Evolutionary conservation across 2,888 invertebrate species (phyloP).

Genomic region (Epinotia demarniana): DNA sequence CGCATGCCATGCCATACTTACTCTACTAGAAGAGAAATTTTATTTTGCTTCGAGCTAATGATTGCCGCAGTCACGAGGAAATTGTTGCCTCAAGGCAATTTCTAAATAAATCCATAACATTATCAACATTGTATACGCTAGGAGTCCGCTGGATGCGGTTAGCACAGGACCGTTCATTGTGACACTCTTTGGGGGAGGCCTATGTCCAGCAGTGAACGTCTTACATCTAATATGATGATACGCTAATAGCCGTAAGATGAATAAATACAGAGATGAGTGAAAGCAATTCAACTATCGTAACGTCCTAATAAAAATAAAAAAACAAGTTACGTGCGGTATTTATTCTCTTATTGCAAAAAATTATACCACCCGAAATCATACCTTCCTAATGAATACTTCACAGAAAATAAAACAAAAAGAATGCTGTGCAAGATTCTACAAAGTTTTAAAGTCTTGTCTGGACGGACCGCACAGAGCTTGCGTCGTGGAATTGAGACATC

Average conservation of each 20-base stretch:
- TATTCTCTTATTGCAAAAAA: slow-evolving; percentile 27
- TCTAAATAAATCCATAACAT: slow-evolving; percentile 4
- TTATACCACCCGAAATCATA: slow-evolving; percentile 24
- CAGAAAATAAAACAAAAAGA: slow-evolving; percentile 65
- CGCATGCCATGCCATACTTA: slow-evolving; percentile 56
- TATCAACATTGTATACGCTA: neutral
- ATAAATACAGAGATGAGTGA: neutral
- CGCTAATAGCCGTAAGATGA: neutral
- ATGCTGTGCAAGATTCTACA: slow-evolving; percentile 69
- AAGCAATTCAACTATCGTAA: neutral
- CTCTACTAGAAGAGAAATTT: slow-evolving; percentile 53
- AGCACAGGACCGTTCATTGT: no score
- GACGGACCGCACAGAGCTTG: slow-evolving; percentile 81
- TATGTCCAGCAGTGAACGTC: no score
- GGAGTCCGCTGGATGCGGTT: no score
- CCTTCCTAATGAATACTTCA: slow-evolving; percentile 38
- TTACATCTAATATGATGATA: no score
- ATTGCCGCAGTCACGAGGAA: slow-evolving; percentile 43
- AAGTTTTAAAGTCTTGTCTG: slow-evolving; percentile 69
- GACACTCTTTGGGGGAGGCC: no score
- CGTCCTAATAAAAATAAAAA: neutral
- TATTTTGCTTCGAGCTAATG: slow-evolving; percentile 40
- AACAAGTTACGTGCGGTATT: neutral
- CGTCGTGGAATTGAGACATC: slow-evolving; percentile 84
- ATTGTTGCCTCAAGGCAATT: slow-evolving; percentile 1